phyloP scores from a whole-genome alignment of 2,113 vertebrate species.

The Dromiciops gliroides region DNA sequence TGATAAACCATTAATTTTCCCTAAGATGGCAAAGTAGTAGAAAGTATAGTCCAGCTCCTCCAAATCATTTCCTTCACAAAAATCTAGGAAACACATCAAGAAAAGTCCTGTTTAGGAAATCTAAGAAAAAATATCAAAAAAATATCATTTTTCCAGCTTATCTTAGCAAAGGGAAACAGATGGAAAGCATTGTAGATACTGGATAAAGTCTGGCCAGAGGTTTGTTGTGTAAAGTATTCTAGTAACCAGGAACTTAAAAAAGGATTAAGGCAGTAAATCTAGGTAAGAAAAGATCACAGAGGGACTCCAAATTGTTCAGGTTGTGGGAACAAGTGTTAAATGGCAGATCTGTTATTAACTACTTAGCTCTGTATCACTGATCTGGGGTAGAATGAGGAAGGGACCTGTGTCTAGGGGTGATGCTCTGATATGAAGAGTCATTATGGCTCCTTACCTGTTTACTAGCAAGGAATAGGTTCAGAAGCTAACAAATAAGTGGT shows the following conservation, averaged over 20 bases:
- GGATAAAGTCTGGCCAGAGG: not conserved
- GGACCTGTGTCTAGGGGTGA: not conserved
- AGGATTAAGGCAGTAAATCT: not conserved
- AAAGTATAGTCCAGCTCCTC: not conserved
- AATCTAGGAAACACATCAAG: not conserved
- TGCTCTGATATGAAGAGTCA: not conserved
- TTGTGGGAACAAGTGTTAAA: not conserved
- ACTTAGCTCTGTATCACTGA: not conserved
- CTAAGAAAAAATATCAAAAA: not conserved
- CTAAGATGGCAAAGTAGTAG: not conserved
- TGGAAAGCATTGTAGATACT: not conserved
- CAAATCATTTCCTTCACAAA: not conserved
- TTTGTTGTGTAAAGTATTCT: not conserved
- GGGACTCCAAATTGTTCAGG: not conserved
- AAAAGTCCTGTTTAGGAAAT: not conserved
- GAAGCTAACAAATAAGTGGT: not conserved
- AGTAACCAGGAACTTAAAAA: not conserved
- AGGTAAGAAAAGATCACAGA: not conserved
- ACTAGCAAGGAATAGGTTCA: not conserved
- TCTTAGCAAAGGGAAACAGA: not conserved
- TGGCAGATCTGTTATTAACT: not conserved
- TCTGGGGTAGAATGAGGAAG: not conserved
- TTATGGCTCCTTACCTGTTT: not conserved
- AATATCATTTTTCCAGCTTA: not conserved
- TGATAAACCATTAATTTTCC: not conserved